phyloP scores from a whole-genome alignment of 2,113 vertebrate genomes.

The Malurus elegans region DNA sequence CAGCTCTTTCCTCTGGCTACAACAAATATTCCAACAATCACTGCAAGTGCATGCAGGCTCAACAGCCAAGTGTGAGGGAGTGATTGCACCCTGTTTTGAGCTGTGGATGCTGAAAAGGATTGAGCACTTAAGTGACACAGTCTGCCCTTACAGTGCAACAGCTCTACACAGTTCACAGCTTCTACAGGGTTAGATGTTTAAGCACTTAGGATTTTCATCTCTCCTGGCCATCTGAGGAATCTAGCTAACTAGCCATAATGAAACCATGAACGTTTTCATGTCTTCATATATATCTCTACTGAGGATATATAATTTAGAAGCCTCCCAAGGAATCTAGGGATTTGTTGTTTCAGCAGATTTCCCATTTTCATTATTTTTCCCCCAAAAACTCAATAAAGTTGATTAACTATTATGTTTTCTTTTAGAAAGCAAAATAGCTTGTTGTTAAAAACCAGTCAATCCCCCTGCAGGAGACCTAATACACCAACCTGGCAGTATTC shows the following conservation, averaged over 20 bases:
- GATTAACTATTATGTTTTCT: background rate
- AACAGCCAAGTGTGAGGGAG: background rate
- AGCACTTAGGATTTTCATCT: background rate
- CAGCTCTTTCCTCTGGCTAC: background rate
- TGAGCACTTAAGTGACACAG: background rate
- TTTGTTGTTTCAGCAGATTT: background rate
- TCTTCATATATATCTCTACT: background rate
- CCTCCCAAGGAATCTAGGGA: background rate
- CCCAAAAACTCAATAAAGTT: background rate
- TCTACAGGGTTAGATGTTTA: background rate
- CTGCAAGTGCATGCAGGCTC: background rate
- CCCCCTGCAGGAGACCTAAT: rapidly evolving
- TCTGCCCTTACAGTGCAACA: background rate
- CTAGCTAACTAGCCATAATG: background rate
- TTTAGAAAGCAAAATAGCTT: background rate
- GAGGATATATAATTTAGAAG: background rate
- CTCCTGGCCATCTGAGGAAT: background rate
- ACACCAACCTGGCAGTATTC: background rate
- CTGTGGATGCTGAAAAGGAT: background rate
- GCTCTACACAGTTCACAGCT: background rate
- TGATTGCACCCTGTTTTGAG: background rate
- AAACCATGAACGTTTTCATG: background rate
- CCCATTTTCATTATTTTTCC: background rate
- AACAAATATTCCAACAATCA: rapidly evolving
- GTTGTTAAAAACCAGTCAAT: background rate